These are phyloP conservation scores for Diadegma fenestrale DNA, from an alignment of 2,888 invertebrate species.

Conservation along the genomic window DNA sequence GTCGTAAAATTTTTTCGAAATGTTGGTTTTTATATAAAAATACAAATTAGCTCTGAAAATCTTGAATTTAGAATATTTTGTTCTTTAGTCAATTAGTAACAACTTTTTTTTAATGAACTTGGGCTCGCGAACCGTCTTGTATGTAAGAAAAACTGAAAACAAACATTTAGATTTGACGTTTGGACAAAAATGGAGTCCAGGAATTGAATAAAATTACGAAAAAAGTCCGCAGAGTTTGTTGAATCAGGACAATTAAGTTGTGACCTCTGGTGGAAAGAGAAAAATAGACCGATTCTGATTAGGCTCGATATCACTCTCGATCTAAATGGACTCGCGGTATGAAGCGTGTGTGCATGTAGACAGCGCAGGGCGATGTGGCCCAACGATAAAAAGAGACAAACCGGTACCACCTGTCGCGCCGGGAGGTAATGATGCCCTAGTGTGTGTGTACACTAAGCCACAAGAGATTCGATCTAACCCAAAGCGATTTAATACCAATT, in stretches of 20 bases:
- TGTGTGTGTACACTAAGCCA: constrained; percentile 15
- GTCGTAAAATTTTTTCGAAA: no score
- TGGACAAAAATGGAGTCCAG: no score
- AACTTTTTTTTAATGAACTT: no score
- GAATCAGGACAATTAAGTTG: background rate
- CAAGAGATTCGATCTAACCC: constrained; percentile 76
- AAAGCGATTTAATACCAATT: constrained; percentile 82
- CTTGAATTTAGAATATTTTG: no score
- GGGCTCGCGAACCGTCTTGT: no score
- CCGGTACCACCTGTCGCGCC: constrained; percentile 73
- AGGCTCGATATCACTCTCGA: constrained; percentile 69
- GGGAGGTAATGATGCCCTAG: constrained; percentile 70
- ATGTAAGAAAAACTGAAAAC: no score
- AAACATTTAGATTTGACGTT: no score
- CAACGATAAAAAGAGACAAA: constrained; percentile 72
- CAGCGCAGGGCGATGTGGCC: constrained; percentile 69
- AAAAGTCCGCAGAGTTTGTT: no score
- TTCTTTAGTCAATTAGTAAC: no score
- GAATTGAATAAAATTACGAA: no score
- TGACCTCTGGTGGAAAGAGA: constrained; percentile 23
- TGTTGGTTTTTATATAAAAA: no score
- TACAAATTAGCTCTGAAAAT: no score
- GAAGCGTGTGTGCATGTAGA: constrained; percentile 30
- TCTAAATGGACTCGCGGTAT: constrained; percentile 70
- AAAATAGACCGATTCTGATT: constrained; percentile 64